phyloP scores from a whole-genome alignment of 2,797 vertebrate species.

The Peromyscus attwateri region DNA sequence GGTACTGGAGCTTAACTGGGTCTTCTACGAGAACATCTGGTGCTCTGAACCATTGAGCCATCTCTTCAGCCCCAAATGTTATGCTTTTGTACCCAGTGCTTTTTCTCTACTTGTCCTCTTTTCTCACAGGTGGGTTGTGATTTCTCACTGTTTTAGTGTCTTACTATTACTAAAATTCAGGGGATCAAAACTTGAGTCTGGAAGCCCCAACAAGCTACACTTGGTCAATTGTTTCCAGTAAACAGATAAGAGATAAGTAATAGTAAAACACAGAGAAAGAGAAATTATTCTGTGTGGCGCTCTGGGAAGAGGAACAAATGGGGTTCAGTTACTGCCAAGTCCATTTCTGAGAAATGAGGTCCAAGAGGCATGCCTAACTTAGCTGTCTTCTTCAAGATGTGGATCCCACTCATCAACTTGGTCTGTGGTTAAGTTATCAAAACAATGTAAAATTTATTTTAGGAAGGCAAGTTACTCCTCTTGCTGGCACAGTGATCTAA shows the following conservation, averaged over 20 bases:
- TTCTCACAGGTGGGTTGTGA: neutral
- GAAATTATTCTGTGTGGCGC: neutral
- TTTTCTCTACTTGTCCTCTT: neutral
- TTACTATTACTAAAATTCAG: neutral
- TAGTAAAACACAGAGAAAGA: neutral
- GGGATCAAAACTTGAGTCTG: neutral
- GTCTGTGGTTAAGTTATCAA: neutral
- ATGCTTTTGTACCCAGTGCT: neutral
- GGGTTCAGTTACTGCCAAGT: neutral
- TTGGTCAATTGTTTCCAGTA: neutral
- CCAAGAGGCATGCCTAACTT: neutral
- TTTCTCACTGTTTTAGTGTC: slow-evolving; percentile 24
- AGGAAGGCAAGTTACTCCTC: neutral
- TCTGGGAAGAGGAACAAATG: neutral
- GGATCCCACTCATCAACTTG: neutral
- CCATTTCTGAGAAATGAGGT: neutral
- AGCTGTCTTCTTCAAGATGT: neutral
- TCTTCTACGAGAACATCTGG: neutral
- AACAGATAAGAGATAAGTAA: neutral
- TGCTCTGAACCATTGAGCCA: neutral
- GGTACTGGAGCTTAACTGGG: neutral
- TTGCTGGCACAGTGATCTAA: neutral
- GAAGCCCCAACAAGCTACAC: neutral
- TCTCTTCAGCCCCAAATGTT: neutral
- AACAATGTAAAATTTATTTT: neutral